Percentiles rank a stretch among this genome's conserved stretches.
Evolutionary conservation across 2,113 vertebrate species (phyloP).

Genomic region (Falcunculus frontatus): DNA sequence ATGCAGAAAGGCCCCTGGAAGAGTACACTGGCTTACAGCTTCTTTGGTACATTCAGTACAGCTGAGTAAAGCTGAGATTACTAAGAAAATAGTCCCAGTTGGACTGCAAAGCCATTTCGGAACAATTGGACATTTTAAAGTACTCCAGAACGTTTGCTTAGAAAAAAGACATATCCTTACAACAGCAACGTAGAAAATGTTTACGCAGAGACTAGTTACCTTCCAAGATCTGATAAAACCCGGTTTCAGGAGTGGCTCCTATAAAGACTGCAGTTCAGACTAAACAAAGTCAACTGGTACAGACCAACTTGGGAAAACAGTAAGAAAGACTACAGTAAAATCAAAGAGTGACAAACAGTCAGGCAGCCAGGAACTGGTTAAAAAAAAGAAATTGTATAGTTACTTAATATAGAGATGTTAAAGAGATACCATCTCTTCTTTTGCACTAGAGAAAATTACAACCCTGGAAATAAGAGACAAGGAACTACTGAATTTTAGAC

Average conservation of each 20-base stretch:
- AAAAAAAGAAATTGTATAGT: background rate
- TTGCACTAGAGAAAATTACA: background rate
- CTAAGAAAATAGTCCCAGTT: background rate
- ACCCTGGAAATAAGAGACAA: background rate
- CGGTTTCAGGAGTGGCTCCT: background rate
- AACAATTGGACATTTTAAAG: background rate
- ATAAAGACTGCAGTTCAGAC: background rate
- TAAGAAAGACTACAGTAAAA: background rate
- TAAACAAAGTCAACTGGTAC: background rate
- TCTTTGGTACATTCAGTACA: background rate
- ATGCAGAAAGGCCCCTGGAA: background rate
- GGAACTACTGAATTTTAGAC: background rate
- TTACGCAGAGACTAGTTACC: background rate
- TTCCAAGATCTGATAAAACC: background rate
- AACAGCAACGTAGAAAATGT: background rate
- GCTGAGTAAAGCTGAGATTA: background rate
- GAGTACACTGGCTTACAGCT: background rate
- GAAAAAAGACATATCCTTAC: background rate
- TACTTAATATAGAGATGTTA: background rate
- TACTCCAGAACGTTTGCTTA: background rate
- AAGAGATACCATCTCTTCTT: background rate
- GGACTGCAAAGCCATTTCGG: background rate
- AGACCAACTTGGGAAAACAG: background rate
- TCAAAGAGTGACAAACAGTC: background rate
- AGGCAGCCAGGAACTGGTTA: background rate